Evolutionary conservation across 2,888 invertebrate species (phyloP), one percentile per base, ranked within the genome.

Genomic region (Spilosoma lubricipeda): DNA sequence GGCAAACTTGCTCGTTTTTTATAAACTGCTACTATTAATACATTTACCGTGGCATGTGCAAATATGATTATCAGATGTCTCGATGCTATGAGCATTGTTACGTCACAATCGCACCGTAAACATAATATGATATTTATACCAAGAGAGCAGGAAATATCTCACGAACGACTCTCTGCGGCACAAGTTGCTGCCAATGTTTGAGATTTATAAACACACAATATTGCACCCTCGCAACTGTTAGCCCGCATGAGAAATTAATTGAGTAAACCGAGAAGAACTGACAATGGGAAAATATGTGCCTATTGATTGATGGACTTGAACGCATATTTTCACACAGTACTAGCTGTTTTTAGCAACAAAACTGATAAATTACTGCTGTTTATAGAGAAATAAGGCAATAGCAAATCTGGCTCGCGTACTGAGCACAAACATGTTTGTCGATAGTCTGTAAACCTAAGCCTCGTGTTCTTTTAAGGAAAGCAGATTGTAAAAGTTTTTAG

Each of bases 281-380:
- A 87, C 85, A 89, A 87, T 90, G 88, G 82, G 87, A 89, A 90
- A 87, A 87, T 87, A 86, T 88, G 82, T 79, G 78, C 74, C 79
- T 80, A 84, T 82, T 77, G 78, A 82, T 69, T 56, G 52, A 63
- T 80, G 75, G 80, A 86, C 82, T 77, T 73, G 81, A 82, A 84
- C 78, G 77, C 67, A 83, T 79, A 84, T 84, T 87, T 88, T 86
- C 86, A 82, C 86, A 85, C 76, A 82, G 63, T 63, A 30, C 7
- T 18, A 30, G n/a, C 15, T 63, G 18, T 63, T 18, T 27, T 63
- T 30, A 63, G 8, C 15, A 63, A 63, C 8, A 63, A 30, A 4
- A 63, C 18, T 15, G 30, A 63, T 15, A 63, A 30, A 18, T 30
- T 8, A 30, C 27, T 27, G 27, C 2, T 59, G 27, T 56, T 20